Evolutionary conservation across 1,140 invertebrate species (phyloP).

Genomic region (Euglossa dilemma): DNA sequence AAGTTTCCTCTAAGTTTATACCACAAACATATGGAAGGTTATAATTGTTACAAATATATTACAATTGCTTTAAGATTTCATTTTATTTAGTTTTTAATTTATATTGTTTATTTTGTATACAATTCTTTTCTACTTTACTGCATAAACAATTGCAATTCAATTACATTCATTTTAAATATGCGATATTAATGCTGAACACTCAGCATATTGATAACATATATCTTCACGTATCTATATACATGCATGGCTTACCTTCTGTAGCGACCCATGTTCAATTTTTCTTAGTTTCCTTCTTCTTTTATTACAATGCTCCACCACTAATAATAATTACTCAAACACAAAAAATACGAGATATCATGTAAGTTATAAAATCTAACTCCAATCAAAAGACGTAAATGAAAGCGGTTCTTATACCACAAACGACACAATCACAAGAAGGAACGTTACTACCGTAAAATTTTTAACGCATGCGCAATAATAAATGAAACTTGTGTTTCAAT

Average conservation of each 20-base stretch:
- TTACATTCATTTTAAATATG: neutral
- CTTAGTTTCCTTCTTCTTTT: neutral
- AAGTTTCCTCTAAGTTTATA: neutral
- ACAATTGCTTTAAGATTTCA: neutral
- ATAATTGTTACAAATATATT: neutral
- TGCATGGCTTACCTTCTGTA: slow-evolving; percentile 67
- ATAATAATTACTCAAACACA: neutral
- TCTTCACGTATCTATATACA: slow-evolving; percentile 1
- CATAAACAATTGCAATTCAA: neutral
- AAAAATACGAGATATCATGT: neutral
- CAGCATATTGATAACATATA: slow-evolving; percentile 30
- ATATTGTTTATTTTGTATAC: neutral
- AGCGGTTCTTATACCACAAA: slow-evolving; percentile 21
- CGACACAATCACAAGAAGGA: neutral
- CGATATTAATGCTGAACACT: neutral
- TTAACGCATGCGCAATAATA: slow-evolving; percentile 9
- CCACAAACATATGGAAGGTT: neutral
- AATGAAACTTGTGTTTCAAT: neutral
- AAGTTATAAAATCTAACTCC: slow-evolving; percentile 6
- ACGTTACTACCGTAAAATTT: neutral
- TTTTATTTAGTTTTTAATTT: neutral
- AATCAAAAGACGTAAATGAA: slow-evolving; percentile 52
- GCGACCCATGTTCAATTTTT: slow-evolving; percentile 65
- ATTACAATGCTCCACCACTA: neutral
- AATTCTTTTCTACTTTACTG: neutral